A percentile compares a stretch with the other conserved stretches of the same genome.
These are phyloP conservation scores for Gymnocypris eckloni DNA, from an alignment of 2,797 vertebrate genomes.

Conservation along the genomic window DNA sequence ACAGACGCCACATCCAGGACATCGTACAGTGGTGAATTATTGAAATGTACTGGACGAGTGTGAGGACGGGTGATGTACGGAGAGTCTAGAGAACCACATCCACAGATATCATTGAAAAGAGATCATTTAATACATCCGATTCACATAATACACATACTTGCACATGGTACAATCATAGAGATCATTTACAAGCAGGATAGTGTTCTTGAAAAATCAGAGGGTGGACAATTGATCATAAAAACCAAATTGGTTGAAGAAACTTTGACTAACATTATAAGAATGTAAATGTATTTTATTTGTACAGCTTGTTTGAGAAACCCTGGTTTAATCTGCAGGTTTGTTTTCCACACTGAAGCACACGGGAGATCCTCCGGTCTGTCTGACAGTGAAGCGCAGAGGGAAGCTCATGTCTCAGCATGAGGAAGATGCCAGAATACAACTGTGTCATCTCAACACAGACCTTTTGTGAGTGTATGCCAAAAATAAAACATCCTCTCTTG, in stretches of 20 bases:
- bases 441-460: background rate
- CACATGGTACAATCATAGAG: background rate
- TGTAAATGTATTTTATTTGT: background rate
- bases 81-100: background rate
- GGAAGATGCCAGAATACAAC: background rate
- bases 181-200: background rate
- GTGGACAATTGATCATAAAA: background rate
- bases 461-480: slow-evolving; percentile 2
- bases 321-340: background rate
- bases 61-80: background rate
- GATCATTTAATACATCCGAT: background rate
- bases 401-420: background rate
- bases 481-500: slow-evolving; percentile 16
- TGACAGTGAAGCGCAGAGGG: slow-evolving; percentile 9
- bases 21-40: background rate
- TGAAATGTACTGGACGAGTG: background rate
- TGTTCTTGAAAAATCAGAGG: background rate
- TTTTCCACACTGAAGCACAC: background rate
- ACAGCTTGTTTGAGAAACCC: background rate
- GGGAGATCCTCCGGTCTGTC: background rate
- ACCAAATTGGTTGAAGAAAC: background rate
- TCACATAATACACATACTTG: background rate
- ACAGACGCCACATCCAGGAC: background rate
- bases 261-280: background rate
- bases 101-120: background rate